Evolutionary conservation across 1,140 invertebrate genomes (phyloP), one percentile per base, ranked within the genome.

Genomic region (Idris sp.): DNA sequence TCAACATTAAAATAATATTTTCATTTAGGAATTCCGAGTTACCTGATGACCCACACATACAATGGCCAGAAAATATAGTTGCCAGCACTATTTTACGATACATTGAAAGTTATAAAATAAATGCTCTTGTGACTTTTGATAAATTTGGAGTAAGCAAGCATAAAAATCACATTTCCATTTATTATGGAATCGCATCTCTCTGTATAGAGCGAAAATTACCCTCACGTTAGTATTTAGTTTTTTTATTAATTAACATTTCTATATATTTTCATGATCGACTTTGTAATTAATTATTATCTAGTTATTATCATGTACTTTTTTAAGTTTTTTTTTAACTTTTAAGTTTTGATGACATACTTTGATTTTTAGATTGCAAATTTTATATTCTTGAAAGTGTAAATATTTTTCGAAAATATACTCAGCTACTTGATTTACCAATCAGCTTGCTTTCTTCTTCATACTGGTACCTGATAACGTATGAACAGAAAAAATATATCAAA

Each of bases 81-180:
- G 90, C 93, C 9, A 90, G 92, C 35, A 87, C 92, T 41, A 90
- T 98, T 78, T 85, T 92, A 18, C 90, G 93, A 36, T 89, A 92
- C 36, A 85, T 96, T 43, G 92, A 94, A 84, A 88, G 89, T 33
- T 89, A 94, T 53, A 91, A 92, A 81, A 94, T 96, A 78, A 92
- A 96, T 79, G 92, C 93, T 13, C 89, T 98, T 46, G 91, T 98
- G 31, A 98, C 97, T 25, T 98, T 98, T 89, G 97, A 99, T 87
- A 91, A 92, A 80, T 88, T 92, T 81, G 97, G 97, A 40, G 92
- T 98, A 2, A 97, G 95, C 78, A 91, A 92, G 5, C 97, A 99
- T 88, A 87, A 89, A 16, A 98, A 98, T 89, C 97, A 98, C 84
- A 92, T 90, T 67, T 92, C 94, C 36, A 90, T 96, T 61, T 95